Base-by-base conservation (phyloP, 2,797 vertebrate species). In the Microctenopoma steveboyesi region DNA sequence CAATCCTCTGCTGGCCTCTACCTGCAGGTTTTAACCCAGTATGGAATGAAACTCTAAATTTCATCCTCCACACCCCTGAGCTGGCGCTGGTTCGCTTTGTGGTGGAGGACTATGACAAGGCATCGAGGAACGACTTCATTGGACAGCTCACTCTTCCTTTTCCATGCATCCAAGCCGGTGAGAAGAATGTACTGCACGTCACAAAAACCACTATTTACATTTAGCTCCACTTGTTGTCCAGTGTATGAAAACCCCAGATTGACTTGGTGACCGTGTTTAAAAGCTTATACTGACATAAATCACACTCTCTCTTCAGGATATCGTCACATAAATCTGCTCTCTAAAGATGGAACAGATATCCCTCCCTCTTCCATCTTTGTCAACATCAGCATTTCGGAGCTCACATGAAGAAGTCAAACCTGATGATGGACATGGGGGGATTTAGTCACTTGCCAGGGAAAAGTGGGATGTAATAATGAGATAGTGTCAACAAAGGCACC, bases 301-400 rank as follows among this genome's bases (percentile, higher is more conserved):
- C 22, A 45, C 18, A 54, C 30, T 12, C 42, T 11, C 7, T 72
- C 51, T 37, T 7, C 74, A 97, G 96, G 96, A 30, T 97, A 96
- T 75, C 95, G 96, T 64, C 96, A 97, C 74, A 91, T 97, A 52
- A 93, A 95, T 71, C 91, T 97, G 62, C 93, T 97, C 1, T 98
- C 97, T 49, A 97, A 89, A 88, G 97, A 98, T 0, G 97, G 97
- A 62, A 96, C 88, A 0, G 84, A 93, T 7, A 95, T 99, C 75
- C 92, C 94, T 0, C 97, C 96, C 1, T 93, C 97, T 13, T 97
- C 97, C 0, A 87, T 99, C 68, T 98, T 97, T 16, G 94, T 98
- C 72, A 93, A 97, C 66, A 90, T 97, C 82, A 89, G 75, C 74
- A 94, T 95, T 76, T 91, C 71, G 0, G 90, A 94, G 61, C 67